Conservation (phyloP, 2,113 vertebrate genomes). For the Malurus melanocephalus region DNA sequence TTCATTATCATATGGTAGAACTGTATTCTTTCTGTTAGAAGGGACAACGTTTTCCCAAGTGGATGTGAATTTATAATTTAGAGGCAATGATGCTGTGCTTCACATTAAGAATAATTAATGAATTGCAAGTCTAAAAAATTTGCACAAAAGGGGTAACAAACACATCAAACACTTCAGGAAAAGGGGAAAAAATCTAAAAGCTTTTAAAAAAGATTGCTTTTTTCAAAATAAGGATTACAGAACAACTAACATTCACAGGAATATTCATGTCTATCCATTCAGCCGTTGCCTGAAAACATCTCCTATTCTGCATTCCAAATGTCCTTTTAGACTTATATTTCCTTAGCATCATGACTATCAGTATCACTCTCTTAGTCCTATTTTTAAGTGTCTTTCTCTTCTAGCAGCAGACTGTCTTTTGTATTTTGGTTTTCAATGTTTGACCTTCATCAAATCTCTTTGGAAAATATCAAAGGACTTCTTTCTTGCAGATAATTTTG, state of each 20-base stretch:
- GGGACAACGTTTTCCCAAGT: neutral
- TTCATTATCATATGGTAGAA: neutral
- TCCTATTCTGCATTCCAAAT: neutral
- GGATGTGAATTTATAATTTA: neutral
- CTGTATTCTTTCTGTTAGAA: neutral
- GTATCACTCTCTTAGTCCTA: neutral
- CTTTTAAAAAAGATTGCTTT: neutral
- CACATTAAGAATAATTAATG: neutral
- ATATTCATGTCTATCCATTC: neutral
- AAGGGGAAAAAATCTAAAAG: neutral
- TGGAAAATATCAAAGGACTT: neutral
- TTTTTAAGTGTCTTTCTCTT: neutral
- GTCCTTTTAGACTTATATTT: neutral
- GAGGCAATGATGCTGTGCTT: neutral
- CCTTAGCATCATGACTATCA: neutral
- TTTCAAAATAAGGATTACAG: neutral
- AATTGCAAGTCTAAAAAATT: neutral
- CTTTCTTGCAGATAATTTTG: neutral
- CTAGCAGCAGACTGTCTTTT: neutral
- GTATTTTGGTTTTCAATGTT: neutral
- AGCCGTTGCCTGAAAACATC: neutral
- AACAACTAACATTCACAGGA: neutral
- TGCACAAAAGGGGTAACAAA: neutral
- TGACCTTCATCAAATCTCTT: neutral
- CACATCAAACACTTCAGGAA: rapidly evolving